Percentiles rank a stretch among this genome's conserved stretches.
These are phyloP conservation scores for Morpho helenor DNA, from an alignment of 2,888 invertebrate genomes.

Conservation along the genomic window DNA sequence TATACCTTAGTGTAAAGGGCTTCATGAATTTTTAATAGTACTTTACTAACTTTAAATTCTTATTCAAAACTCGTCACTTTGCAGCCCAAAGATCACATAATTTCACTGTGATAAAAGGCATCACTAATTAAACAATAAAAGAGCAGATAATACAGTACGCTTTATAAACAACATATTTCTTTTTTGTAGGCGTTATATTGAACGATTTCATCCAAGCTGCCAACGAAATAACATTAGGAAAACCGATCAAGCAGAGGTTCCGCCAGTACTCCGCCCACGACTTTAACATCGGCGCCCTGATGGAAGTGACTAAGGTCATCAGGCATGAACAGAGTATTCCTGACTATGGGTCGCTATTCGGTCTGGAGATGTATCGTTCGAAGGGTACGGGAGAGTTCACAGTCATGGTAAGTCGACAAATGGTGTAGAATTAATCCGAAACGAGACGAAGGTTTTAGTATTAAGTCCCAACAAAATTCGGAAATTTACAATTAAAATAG, in stretches of 20 bases:
- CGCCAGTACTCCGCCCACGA: constrained; percentile 58
- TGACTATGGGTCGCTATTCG: constrained; percentile 58
- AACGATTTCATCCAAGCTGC: constrained; percentile 53
- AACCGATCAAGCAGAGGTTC: constrained; percentile 41
- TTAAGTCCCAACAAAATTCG: too few relatives aligned
- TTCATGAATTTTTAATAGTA: too few relatives aligned
- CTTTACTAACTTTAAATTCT: too few relatives aligned
- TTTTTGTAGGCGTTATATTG: constrained; percentile 54
- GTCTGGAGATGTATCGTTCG: constrained; percentile 53
- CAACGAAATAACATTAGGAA: constrained; percentile 43
- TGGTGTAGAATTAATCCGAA: too few relatives aligned
- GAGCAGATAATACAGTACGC: too few relatives aligned
- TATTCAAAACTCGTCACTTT: too few relatives aligned
- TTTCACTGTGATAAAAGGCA: too few relatives aligned
- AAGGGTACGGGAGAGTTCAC: constrained; percentile 43
- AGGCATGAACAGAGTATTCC: constrained; percentile 46
- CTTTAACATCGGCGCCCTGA: constrained; percentile 64
- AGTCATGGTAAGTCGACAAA: constrained; percentile 51
- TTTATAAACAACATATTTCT: background rate
- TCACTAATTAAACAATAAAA: too few relatives aligned
- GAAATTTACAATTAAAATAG: too few relatives aligned
- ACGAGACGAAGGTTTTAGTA: too few relatives aligned
- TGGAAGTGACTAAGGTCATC: constrained; percentile 52
- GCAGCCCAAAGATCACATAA: too few relatives aligned
- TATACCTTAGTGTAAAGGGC: too few relatives aligned